These are phyloP conservation scores for Acleris emargana DNA, from an alignment of 2,888 invertebrate species.

Conservation along the genomic window DNA sequence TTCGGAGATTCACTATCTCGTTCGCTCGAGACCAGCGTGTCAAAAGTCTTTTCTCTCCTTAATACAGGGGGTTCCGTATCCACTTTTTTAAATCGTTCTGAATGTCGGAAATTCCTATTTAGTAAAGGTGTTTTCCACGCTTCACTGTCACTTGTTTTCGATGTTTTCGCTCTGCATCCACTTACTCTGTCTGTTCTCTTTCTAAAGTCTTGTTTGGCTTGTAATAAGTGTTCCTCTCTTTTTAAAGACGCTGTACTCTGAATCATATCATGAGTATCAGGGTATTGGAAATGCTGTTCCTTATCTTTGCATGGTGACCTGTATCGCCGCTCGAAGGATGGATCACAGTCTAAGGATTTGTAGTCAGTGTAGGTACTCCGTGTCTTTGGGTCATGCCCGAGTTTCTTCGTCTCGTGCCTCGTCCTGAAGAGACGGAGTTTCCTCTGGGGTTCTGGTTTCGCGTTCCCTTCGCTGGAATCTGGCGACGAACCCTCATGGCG, in stretches of 20 bases:
- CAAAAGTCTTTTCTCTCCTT: constrained; percentile 80
- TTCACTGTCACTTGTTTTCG: constrained; percentile 72
- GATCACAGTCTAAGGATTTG: constrained; percentile 69
- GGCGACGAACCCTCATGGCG: constrained; percentile 83
- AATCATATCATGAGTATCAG: constrained; percentile 71
- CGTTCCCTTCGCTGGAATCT: constrained; percentile 82
- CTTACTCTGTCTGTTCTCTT: constrained; percentile 77
- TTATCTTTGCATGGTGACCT: constrained; percentile 74
- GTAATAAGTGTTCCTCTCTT: constrained; percentile 77
- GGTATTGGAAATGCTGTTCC: constrained; percentile 73
- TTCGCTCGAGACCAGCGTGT: constrained; percentile 67
- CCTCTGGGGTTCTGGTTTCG: constrained; percentile 77
- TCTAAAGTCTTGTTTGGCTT: constrained; percentile 77
- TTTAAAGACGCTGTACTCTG: constrained; percentile 71
- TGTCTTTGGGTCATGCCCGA: constrained; percentile 63
- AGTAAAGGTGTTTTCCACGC: constrained; percentile 77
- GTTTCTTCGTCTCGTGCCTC: constrained; percentile 87
- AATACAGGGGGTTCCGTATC: constrained; percentile 64
- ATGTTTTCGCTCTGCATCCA: constrained; percentile 76
- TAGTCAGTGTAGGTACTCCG: constrained; percentile 66
- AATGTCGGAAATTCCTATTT: constrained; percentile 76
- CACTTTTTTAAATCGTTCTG: constrained; percentile 76
- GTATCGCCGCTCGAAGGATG: constrained; percentile 72
- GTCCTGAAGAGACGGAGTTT: constrained; percentile 89
- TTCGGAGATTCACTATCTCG: constrained; percentile 66